Conservation (phyloP, 2,888 invertebrate genomes). For the Tetropium fuscum region DNA sequence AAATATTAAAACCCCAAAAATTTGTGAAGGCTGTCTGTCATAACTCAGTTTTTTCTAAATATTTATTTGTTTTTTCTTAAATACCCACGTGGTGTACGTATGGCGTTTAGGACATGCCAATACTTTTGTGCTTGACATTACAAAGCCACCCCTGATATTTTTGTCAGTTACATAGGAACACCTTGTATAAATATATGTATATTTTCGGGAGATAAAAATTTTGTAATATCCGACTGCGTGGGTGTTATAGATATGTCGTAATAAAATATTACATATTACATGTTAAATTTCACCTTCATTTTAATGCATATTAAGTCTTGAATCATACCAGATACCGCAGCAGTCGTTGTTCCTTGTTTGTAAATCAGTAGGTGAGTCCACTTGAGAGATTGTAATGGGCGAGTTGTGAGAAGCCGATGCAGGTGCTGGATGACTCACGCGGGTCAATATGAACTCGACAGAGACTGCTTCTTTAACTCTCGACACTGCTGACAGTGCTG, state of each 20-base stretch:
- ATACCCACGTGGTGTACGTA: no score
- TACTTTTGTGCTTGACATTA: no score
- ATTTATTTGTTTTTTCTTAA: no score
- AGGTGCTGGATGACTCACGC: slow-evolving; percentile 19
- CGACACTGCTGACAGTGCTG: background rate
- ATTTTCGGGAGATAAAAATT: no score
- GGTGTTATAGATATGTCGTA: background rate
- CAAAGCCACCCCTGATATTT: no score
- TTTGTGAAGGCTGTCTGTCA: no score
- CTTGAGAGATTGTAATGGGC: slow-evolving; percentile 4
- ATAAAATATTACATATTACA: background rate
- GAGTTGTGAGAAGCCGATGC: slow-evolving; percentile 9
- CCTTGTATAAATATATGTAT: no score
- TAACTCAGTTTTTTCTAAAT: no score
- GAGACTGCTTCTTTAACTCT: slow-evolving; percentile 17
- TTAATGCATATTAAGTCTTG: slow-evolving; percentile 8
- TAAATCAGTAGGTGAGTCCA: slow-evolving; percentile 25
- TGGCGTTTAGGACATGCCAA: no score
- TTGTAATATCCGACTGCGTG: no score
- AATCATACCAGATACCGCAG: slow-evolving; percentile 2
- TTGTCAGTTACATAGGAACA: no score
- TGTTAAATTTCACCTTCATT: slow-evolving; percentile 5
- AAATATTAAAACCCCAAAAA: no score
- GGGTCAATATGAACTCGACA: slow-evolving; percentile 19
- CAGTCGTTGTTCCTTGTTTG: slow-evolving; percentile 10